phyloP scores from a whole-genome alignment of 1,140 invertebrate genomes.

The Heliconius eleuchia region DNA sequence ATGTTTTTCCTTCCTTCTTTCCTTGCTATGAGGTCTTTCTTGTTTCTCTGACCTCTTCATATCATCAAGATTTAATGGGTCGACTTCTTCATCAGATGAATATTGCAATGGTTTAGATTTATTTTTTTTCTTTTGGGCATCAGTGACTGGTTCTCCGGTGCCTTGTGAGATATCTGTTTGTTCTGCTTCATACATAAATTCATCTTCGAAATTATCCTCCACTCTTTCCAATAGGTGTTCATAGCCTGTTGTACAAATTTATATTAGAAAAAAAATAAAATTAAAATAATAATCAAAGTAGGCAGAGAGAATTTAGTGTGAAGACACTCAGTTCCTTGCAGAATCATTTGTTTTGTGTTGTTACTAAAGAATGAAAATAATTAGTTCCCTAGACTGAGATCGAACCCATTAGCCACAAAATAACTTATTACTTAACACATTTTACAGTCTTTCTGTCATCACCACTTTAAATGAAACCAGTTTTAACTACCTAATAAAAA shows the following conservation, averaged over 20 bases:
- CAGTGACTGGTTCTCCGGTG: slow-evolving; percentile 29
- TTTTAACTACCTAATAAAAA: too few species aligned
- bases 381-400: too few species aligned
- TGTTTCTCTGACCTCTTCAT: slow-evolving; percentile 49
- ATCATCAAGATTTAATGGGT: slow-evolving; percentile 57
- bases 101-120: slow-evolving; percentile 41
- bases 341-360: too few species aligned
- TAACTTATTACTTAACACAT: too few species aligned
- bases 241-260: slow-evolving; percentile 60
- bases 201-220: slow-evolving; percentile 58
- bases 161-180: slow-evolving; percentile 43
- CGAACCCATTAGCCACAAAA: too few species aligned
- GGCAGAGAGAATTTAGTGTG: too few species aligned
- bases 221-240: slow-evolving; percentile 74
- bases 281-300: too few species aligned
- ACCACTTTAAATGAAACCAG: too few species aligned
- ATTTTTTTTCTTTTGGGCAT: slow-evolving; percentile 46
- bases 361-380: too few species aligned
- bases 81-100: slow-evolving; percentile 51
- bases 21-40: slow-evolving; percentile 54
- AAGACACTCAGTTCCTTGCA: too few species aligned
- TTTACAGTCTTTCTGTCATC: too few species aligned
- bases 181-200: slow-evolving; percentile 39
- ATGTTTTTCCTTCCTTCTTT: slow-evolving; percentile 51
- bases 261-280: background rate